Percentiles rank a stretch among this genome's conserved stretches.
Evolutionary conservation across 2,888 invertebrate species (phyloP).

Genomic region (Arctia plantaginis): DNA sequence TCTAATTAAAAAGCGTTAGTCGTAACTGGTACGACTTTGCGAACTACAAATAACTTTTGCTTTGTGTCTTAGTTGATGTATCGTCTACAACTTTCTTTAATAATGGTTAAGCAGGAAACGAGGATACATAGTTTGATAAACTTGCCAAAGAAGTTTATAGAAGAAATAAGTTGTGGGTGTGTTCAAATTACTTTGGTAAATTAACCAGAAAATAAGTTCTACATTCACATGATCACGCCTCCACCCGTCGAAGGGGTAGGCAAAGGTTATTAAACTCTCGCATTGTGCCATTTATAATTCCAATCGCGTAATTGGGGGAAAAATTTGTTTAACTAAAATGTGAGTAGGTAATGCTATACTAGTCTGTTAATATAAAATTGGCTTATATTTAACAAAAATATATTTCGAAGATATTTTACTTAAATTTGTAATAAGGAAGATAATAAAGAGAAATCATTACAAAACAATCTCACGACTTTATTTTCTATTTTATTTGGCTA

Average conservation of each 20-base stretch:
- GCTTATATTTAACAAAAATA: not conserved
- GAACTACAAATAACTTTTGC: constrained; percentile 15
- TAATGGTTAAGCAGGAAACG: constrained; percentile 9
- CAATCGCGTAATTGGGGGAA: not conserved
- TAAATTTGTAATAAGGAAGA: not conserved
- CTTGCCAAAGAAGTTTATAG: not conserved
- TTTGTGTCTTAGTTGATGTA: constrained; percentile 14
- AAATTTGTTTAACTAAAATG: too few relatives aligned
- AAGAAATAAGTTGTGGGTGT: not conserved
- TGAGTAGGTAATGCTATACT: not conserved
- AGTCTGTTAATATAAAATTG: not conserved
- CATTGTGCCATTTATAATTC: not conserved
- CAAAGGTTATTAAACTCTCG: not conserved
- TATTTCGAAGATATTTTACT: not conserved
- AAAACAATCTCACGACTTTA: not conserved
- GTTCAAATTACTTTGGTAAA: constrained; percentile 1
- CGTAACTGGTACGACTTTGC: constrained; percentile 42
- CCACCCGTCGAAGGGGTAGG: not conserved
- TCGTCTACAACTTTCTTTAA: constrained; percentile 1
- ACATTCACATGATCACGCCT: not conserved
- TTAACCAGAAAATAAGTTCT: not conserved
- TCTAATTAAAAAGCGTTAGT: constrained; percentile 18
- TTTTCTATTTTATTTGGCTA: not conserved
- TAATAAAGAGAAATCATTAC: not conserved
- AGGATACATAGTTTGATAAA: not conserved